These are phyloP conservation scores for Linnaemya tessellans DNA, from an alignment of 2,888 invertebrate genomes.

Conservation along the genomic window DNA sequence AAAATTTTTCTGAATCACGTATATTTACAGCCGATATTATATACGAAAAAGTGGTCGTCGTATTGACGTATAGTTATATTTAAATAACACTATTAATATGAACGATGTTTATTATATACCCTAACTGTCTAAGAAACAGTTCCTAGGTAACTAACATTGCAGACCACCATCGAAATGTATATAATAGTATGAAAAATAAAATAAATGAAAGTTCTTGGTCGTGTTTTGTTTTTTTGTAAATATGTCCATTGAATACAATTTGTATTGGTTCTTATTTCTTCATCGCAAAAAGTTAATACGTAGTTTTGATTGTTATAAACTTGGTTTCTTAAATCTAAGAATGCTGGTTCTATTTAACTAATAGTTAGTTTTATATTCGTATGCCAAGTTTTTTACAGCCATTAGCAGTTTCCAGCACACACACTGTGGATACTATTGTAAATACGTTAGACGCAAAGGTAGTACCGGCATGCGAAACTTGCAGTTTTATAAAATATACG, in stretches of 20 bases:
- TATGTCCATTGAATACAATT: not conserved
- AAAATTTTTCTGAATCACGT: too few relatives aligned
- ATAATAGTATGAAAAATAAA: not conserved
- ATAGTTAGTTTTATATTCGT: not conserved
- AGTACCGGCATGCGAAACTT: not conserved
- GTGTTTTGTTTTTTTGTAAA: not conserved
- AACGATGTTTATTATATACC: too few relatives aligned
- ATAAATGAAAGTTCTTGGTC: not conserved
- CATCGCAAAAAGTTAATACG: not conserved
- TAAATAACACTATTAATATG: too few relatives aligned
- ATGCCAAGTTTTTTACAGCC: not conserved
- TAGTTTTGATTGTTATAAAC: too few relatives aligned
- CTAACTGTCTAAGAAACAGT: too few relatives aligned
- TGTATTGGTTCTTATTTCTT: not conserved
- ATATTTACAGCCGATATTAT: too few relatives aligned
- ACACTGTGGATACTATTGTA: not conserved
- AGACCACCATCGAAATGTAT: not conserved
- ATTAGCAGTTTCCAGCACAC: not conserved
- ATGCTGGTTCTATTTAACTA: not conserved
- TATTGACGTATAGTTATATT: too few relatives aligned
- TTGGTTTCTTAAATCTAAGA: not conserved
- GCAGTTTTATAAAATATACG: not conserved
- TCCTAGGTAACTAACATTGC: too few relatives aligned
- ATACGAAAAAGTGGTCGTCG: too few relatives aligned
- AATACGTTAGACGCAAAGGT: not conserved